Evolutionary conservation across 2,888 invertebrate genomes (phyloP).

Genomic region (Hybos culiciformis): DNA sequence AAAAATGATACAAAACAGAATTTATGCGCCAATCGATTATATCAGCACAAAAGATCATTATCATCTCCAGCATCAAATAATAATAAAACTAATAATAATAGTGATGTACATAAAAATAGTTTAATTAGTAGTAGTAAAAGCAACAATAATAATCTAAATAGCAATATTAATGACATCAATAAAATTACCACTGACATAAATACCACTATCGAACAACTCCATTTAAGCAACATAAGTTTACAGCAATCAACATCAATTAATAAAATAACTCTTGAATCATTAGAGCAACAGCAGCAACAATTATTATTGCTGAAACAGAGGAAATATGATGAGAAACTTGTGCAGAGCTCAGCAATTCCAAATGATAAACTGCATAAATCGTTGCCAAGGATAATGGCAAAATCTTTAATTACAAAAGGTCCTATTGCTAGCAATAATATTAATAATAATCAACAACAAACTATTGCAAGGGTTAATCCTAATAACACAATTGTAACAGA

Average conservation of each 20-base stretch:
- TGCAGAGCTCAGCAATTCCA: neutral
- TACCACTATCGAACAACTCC: no score
- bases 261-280: neutral
- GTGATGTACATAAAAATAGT: no score
- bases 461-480: slow-evolving; percentile 13
- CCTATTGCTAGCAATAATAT: no score
- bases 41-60: neutral
- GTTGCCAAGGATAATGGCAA: neutral
- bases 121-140: no score
- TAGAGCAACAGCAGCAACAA: slow-evolving; percentile 1
- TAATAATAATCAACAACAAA: no score
- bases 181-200: no score
- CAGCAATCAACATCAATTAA: neutral
- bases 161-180: no score
- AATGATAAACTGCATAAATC: neutral
- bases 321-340: neutral
- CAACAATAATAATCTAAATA: no score
- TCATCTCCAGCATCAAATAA: slow-evolving; percentile 3
- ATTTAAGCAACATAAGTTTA: neutral
- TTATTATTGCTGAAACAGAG: no score
- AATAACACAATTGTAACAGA: slow-evolving; percentile 17
- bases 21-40: slow-evolving; percentile 39
- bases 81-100: no score
- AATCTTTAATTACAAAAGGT: slow-evolving; percentile 4
- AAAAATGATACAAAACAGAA: slow-evolving; percentile 61